These are phyloP conservation scores for Drosophila trichaetosa DNA, from an alignment of 2,888 invertebrate species.

Conservation along the genomic window DNA sequence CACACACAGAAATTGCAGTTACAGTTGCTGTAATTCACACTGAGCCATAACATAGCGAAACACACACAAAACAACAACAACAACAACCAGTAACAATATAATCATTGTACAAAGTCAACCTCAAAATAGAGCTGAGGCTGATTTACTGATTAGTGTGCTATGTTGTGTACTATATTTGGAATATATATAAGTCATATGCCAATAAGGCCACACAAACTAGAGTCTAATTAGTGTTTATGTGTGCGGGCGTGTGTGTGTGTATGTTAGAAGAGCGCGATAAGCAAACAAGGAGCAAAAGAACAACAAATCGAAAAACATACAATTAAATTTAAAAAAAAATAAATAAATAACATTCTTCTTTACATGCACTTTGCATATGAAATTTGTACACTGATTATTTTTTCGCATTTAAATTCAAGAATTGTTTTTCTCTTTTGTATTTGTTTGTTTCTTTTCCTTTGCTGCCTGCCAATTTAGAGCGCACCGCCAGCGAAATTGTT, in stretches of 20 bases:
- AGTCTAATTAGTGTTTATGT: conserved; percentile 6
- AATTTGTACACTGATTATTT: neutral
- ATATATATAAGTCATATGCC: conserved; percentile 9
- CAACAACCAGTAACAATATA: conserved; percentile 16
- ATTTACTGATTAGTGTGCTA: conserved; percentile 29
- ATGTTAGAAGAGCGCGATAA: conserved; percentile 22
- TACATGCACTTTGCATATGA: conserved; percentile 8
- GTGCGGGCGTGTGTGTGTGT: conserved; percentile 8
- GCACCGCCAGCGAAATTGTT: conserved; percentile 88
- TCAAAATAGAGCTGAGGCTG: conserved; percentile 23
- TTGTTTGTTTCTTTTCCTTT: conserved; percentile 40
- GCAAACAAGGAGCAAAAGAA: conserved; percentile 26
- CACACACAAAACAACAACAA: neutral
- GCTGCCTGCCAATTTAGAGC: conserved; percentile 85
- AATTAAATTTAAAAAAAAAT: neutral
- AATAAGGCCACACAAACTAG: conserved; percentile 28
- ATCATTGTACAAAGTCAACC: conserved; percentile 4
- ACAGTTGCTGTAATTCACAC: conserved; percentile 30
- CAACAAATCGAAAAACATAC: conserved; percentile 36
- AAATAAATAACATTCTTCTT: neutral
- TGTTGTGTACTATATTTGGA: conserved; percentile 9
- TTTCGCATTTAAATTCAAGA: conserved; percentile 28
- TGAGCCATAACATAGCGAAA: conserved; percentile 10
- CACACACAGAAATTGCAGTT: conserved; percentile 6
- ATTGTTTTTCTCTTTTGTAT: conserved; percentile 45